phyloP scores from a whole-genome alignment of 2,113 vertebrate species.

The Erinaceus europaeus region DNA sequence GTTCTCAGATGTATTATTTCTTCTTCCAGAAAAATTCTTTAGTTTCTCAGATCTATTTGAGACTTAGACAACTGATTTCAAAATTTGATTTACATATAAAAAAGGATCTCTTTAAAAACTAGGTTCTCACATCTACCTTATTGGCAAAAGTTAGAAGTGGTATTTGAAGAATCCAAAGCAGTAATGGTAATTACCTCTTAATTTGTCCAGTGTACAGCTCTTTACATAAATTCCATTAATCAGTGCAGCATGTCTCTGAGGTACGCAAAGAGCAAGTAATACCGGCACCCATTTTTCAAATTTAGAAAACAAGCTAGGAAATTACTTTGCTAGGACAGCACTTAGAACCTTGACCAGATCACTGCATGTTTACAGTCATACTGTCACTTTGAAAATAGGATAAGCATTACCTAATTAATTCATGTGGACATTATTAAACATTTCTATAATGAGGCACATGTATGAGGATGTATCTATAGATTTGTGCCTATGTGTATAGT shows the following conservation, averaged over 20 bases:
- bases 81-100: slow-evolving; percentile 8
- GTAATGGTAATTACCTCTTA: slow-evolving; percentile 24
- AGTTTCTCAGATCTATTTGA: not conserved
- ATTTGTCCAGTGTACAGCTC: slow-evolving; percentile 36
- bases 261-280: slow-evolving; percentile 54
- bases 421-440: not conserved
- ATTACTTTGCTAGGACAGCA: slow-evolving; percentile 27
- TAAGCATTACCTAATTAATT: slow-evolving; percentile 3
- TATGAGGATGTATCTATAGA: not conserved
- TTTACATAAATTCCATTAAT: slow-evolving; percentile 55
- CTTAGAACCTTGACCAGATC: not conserved
- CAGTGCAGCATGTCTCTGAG: not conserved
- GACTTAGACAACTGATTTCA: slow-evolving; percentile 4
- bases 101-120: not conserved
- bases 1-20: not conserved
- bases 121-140: not conserved
- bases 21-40: not conserved
- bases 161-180: slow-evolving; percentile 30
- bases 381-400: not conserved
- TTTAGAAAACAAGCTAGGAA: slow-evolving; percentile 40
- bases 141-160: not conserved
- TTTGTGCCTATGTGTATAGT: not conserved
- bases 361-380: not conserved
- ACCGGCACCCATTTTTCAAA: slow-evolving; percentile 67
- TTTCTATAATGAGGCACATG: not conserved